These are phyloP conservation scores for Pangasius mekongensis DNA, from an alignment of 2,797 vertebrate genomes.

Conservation along the genomic window DNA sequence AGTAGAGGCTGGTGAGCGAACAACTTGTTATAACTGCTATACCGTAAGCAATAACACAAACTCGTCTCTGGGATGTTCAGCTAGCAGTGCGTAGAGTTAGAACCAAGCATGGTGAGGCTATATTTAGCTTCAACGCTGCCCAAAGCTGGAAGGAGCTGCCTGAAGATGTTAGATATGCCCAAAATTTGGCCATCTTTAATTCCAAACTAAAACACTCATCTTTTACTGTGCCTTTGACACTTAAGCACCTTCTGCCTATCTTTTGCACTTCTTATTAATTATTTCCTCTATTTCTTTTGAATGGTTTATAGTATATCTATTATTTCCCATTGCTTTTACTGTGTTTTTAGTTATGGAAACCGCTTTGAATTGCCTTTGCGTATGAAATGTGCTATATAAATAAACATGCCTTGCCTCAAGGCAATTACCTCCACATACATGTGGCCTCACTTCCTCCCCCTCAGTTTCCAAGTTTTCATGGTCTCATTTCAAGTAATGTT, in stretches of 20 bases:
- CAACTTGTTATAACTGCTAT: no score
- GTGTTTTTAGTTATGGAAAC: background rate
- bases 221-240: background rate
- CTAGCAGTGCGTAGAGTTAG: no score
- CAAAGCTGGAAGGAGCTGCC: no score
- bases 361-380: background rate
- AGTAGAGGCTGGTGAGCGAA: no score
- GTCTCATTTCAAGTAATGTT: background rate
- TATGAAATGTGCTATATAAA: background rate
- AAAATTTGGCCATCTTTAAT: background rate
- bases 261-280: background rate
- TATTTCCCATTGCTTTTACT: background rate
- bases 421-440: background rate
- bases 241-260: background rate
- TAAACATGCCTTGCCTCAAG: constrained; percentile 10
- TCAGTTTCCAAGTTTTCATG: background rate
- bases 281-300: background rate
- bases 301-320: background rate
- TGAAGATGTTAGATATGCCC: background rate
- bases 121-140: no score
- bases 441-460: background rate
- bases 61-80: no score
- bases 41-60: no score
- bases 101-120: no score
- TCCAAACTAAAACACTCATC: background rate